Conservation (phyloP, 2,797 vertebrate species). For the Botia almorhae region DNA sequence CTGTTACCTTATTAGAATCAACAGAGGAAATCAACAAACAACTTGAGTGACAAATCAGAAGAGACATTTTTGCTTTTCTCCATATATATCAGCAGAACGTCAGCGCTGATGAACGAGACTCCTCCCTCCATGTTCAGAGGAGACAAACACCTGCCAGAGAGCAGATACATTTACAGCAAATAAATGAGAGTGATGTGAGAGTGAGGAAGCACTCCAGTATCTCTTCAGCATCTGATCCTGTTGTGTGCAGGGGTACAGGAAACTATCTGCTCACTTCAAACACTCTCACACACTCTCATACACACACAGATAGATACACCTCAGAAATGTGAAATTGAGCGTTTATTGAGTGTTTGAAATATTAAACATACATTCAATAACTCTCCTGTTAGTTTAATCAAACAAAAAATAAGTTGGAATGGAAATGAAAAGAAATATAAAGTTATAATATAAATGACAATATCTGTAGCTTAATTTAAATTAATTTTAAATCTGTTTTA, state of each 20-base stretch:
- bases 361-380: too few relatives aligned
- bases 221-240: neutral
- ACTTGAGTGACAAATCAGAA: slow-evolving; percentile 16
- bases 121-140: neutral
- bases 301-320: neutral
- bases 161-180: neutral
- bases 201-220: too few relatives aligned
- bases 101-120: neutral
- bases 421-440: too few relatives aligned
- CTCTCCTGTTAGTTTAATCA: too few relatives aligned
- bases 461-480: too few relatives aligned
- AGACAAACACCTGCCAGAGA: neutral
- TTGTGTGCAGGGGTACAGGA: neutral
- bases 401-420: too few relatives aligned
- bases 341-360: too few relatives aligned
- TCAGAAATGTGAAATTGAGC: neutral
- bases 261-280: neutral
- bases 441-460: neutral
- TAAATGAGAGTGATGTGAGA: neutral
- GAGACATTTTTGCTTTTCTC: neutral
- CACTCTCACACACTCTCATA: neutral
- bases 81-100: slow-evolving; percentile 30
- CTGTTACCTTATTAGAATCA: slow-evolving; percentile 21
- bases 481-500: too few relatives aligned
- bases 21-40: slow-evolving; percentile 29